Evolutionary conservation across 2,113 vertebrate genomes (phyloP).

Genomic region (Hemichromis elongatus): DNA sequence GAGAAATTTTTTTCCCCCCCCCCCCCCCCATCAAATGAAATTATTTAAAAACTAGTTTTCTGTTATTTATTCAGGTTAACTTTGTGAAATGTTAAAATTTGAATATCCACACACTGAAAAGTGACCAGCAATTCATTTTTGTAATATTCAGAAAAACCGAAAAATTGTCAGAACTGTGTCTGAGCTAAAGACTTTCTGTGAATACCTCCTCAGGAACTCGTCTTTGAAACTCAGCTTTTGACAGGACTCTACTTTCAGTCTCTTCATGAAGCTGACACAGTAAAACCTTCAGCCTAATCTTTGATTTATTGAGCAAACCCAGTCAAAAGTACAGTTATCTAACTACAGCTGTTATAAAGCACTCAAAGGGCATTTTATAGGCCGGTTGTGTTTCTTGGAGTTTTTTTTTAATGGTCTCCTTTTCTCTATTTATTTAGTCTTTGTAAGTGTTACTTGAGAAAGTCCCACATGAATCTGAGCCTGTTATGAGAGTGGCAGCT

Average conservation of each 20-base stretch:
- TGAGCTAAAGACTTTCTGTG: background rate
- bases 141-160: background rate
- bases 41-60: background rate
- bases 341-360: background rate
- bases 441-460: background rate
- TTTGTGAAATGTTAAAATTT: background rate
- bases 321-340: background rate
- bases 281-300: background rate
- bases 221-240: background rate
- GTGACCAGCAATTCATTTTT: background rate
- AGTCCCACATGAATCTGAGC: background rate
- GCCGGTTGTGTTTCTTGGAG: background rate
- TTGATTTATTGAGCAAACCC: background rate
- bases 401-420: background rate
- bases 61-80: background rate
- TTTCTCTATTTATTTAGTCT: background rate
- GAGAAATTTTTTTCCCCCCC: too few relatives aligned
- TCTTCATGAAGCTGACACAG: background rate
- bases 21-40: background rate
- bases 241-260: background rate
- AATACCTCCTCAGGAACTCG: background rate
- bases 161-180: background rate
- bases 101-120: background rate
- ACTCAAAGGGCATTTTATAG: background rate
- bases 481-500: background rate